These are phyloP conservation scores for Drymonia ruficornis DNA, from an alignment of 2,888 invertebrate species.

Conservation along the genomic window DNA sequence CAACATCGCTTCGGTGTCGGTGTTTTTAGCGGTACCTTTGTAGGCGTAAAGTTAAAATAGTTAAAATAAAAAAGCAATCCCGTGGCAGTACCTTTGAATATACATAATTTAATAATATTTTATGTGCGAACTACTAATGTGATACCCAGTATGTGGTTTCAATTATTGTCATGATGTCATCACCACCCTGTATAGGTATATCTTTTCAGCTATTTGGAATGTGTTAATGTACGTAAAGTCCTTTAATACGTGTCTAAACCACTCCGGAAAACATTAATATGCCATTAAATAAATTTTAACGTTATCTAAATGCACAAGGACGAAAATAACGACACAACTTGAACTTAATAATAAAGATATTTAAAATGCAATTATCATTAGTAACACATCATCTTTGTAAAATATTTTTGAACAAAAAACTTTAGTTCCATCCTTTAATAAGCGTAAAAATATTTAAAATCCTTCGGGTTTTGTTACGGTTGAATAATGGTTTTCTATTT, in stretches of 20 bases:
- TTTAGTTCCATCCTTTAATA: neutral
- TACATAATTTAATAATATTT: no score
- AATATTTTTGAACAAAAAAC: neutral
- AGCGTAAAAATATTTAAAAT: neutral
- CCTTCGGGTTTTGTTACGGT: slow-evolving; percentile 1
- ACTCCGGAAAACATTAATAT: neutral
- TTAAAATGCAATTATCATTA: slow-evolving; percentile 6
- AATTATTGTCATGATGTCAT: no score
- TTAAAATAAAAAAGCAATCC: no score
- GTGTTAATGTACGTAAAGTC: no score
- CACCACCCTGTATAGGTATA: no score
- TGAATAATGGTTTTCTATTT: neutral
- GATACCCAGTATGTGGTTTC: no score
- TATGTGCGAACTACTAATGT: no score
- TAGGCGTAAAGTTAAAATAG: no score
- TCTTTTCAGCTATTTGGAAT: no score
- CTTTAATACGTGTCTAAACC: neutral
- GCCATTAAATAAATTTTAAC: neutral
- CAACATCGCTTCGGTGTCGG: no score
- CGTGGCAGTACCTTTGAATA: no score
- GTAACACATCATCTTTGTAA: neutral
- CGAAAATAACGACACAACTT: neutral
- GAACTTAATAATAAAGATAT: neutral
- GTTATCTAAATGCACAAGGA: neutral
- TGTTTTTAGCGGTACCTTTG: no score